Conservation (phyloP, 30 jellyfish, hydroid and myxozoan species). For the Aurelia aurita region DNA sequence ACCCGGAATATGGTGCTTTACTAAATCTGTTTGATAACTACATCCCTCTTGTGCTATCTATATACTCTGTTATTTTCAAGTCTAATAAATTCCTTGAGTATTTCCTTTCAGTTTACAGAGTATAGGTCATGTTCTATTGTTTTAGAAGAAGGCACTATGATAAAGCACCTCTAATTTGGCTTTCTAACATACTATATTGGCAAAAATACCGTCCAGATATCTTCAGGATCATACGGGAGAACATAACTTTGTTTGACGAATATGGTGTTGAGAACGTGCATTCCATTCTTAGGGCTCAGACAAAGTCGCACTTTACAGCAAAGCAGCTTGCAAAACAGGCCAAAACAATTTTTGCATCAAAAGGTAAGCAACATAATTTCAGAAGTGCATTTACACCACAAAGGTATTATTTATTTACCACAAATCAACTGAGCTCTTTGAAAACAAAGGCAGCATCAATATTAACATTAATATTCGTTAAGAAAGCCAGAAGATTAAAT, state of each 20-base stretch:
- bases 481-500: no score
- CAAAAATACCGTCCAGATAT: conserved; percentile 8
- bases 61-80: neutral
- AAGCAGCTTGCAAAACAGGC: no score
- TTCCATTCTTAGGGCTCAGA: neutral
- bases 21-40: conserved; percentile 4
- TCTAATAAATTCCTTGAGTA: neutral
- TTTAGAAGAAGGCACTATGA: conserved; percentile 9
- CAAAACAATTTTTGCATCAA: no score
- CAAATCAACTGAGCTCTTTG: no score
- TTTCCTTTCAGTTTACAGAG: neutral
- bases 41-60: neutral
- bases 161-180: conserved; percentile 13
- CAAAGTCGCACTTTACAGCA: no score
- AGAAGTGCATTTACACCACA: no score
- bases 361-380: no score
- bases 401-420: no score
- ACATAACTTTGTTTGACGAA: conserved; percentile 9
- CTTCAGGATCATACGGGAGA: neutral
- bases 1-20: no score
- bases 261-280: conserved; percentile 8
- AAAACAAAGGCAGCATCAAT: no score
- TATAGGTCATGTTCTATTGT: conserved; percentile 19
- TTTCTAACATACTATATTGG: conserved; percentile 10
- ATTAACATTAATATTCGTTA: no score